Conservation (phyloP, 35 echinoderm and acorn worm species). For the Stichopus chloronotus region DNA sequence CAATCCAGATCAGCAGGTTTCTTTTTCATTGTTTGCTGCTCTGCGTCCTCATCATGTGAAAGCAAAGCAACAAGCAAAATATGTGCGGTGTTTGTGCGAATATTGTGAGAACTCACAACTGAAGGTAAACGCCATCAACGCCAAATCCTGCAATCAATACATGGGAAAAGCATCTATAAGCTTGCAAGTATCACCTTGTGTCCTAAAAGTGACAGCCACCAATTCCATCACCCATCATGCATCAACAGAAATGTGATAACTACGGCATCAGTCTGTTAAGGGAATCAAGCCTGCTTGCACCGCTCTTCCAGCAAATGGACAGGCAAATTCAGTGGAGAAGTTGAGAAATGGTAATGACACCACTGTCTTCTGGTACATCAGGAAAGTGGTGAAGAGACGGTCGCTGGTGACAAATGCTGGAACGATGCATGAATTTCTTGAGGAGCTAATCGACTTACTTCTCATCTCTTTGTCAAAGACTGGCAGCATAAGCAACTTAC, state of each 20-base stretch:
- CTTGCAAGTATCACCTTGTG: background rate
- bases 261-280: background rate
- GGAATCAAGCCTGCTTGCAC: background rate
- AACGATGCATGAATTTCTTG: conserved; percentile 33
- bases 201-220: background rate
- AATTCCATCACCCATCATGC: conserved; percentile 8
- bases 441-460: conserved; percentile 59
- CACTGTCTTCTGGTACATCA: conserved; percentile 36
- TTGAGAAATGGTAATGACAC: conserved; percentile 57
- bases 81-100: conserved; percentile 51
- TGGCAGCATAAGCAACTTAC: conserved; percentile 72
- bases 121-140: background rate
- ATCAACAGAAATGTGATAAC: background rate
- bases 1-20: conserved; percentile 53
- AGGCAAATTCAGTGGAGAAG: conserved; percentile 44
- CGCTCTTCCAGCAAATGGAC: background rate
- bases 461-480: conserved; percentile 77
- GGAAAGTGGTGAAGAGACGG: conserved; percentile 44
- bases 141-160: background rate
- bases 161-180: background rate
- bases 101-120: conserved; percentile 69
- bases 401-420: conserved; percentile 46
- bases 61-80: conserved; percentile 34
- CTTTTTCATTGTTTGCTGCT: conserved; percentile 38
- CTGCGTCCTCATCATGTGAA: conserved; percentile 67